phyloP scores from a whole-genome alignment of 2,113 vertebrate genomes.

The Danionella cerebrum region DNA sequence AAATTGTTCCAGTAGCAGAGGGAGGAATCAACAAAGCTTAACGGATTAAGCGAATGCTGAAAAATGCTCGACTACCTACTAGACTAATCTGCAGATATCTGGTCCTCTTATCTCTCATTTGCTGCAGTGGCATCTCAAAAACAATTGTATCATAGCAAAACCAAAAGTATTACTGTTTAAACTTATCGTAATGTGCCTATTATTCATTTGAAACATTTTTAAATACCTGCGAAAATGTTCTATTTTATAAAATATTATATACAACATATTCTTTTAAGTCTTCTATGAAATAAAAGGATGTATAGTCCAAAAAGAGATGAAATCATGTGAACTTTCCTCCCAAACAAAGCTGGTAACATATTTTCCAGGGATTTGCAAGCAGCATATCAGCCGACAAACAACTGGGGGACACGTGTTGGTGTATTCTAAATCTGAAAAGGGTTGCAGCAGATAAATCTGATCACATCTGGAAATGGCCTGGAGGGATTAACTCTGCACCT shows the following conservation, averaged over 20 bases:
- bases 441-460: conserved; percentile 13
- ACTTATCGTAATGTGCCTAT: no score
- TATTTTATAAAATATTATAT: no score
- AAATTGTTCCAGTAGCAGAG: background rate
- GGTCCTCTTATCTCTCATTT: conserved; percentile 38
- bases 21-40: conserved; percentile 41
- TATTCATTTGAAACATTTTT: no score
- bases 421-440: conserved; percentile 1
- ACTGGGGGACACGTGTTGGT: background rate
- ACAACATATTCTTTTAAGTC: background rate
- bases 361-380: background rate
- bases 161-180: no score
- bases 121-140: conserved; percentile 24
- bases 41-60: conserved; percentile 48
- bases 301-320: background rate
- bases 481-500: background rate
- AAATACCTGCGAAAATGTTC: no score
- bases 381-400: background rate
- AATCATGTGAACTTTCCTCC: background rate
- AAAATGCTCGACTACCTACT: conserved; percentile 51
- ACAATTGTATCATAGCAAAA: conserved; percentile 2
- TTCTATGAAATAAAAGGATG: background rate
- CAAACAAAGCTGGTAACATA: background rate
- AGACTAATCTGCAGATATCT: conserved; percentile 53
- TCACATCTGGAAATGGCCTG: conserved; percentile 7